phyloP scores from a whole-genome alignment of 2,888 invertebrate genomes.

The Plagodis dolabraria region DNA sequence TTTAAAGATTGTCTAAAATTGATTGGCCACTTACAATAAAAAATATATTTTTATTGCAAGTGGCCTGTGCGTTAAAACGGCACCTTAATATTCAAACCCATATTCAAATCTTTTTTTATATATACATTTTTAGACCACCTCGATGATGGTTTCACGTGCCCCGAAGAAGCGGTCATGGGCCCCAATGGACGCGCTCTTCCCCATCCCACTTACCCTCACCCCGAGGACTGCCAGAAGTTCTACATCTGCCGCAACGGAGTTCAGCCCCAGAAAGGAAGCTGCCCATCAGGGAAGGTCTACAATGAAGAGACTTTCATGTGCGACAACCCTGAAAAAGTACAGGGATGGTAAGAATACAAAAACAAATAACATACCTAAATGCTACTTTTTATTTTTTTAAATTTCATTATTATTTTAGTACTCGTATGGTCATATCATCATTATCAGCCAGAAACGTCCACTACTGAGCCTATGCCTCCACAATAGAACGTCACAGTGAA shows the following conservation, averaged over 20 bases:
- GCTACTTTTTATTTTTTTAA: too few relatives aligned
- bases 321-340: conserved; percentile 90
- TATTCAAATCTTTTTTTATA: neutral
- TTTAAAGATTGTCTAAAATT: too few relatives aligned
- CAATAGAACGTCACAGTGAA: too few relatives aligned
- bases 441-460: too few relatives aligned
- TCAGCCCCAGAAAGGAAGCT: conserved; percentile 90
- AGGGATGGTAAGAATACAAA: conserved; percentile 87
- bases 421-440: too few relatives aligned
- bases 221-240: conserved; percentile 92
- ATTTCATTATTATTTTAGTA: too few relatives aligned
- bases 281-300: conserved; percentile 90
- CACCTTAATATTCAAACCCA: neutral
- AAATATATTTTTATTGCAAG: too few relatives aligned
- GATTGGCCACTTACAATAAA: too few relatives aligned
- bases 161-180: conserved; percentile 87
- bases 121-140: conserved; percentile 81
- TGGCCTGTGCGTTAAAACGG: too few relatives aligned
- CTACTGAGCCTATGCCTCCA: too few relatives aligned
- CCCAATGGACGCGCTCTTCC: conserved; percentile 88
- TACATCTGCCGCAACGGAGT: conserved; percentile 92
- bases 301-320: conserved; percentile 91
- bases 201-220: conserved; percentile 91
- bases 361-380: neutral
- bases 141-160: conserved; percentile 91